Percentiles rank a stretch among this genome's conserved stretches.
Conservation (phyloP, 2,888 invertebrate genomes). For the Tryphoninae sp. region DNA sequence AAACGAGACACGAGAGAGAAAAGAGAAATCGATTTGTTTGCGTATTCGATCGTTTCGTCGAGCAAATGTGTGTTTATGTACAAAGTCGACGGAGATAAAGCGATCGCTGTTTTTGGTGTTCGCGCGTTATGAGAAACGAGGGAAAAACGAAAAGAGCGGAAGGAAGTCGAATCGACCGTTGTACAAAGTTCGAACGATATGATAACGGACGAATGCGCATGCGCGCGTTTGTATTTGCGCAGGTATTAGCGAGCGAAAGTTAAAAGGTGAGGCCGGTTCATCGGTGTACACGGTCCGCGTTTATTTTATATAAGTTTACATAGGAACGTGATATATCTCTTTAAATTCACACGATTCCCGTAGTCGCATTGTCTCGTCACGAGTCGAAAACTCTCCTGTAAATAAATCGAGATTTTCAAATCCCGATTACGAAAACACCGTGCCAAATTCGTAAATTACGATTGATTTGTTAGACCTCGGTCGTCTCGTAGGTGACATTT, state of each 20-base stretch:
- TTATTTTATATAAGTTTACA: neutral
- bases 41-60: conserved; percentile 28
- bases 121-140: neutral
- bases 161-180: conserved; percentile 7
- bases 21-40: conserved; percentile 60
- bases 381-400: conserved; percentile 32
- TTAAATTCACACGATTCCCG: conserved; percentile 51
- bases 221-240: neutral
- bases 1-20: conserved; percentile 5
- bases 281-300: neutral
- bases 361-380: conserved; percentile 51
- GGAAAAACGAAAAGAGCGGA: conserved; percentile 17
- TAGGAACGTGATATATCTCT: conserved; percentile 4
- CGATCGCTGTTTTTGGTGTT: conserved; percentile 19
- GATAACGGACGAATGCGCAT: neutral
- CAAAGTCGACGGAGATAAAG: conserved; percentile 36
- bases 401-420: conserved; percentile 5
- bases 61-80: conserved; percentile 15
- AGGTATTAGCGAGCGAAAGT: conserved; percentile 56
- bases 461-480: conserved; percentile 22
- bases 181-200: neutral
- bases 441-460: conserved; percentile 19
- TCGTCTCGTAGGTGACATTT: neutral
- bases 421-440: neutral
- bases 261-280: conserved; percentile 57